phyloP scores from a whole-genome alignment of 1,140 invertebrate species.

The Bombus ignitus region DNA sequence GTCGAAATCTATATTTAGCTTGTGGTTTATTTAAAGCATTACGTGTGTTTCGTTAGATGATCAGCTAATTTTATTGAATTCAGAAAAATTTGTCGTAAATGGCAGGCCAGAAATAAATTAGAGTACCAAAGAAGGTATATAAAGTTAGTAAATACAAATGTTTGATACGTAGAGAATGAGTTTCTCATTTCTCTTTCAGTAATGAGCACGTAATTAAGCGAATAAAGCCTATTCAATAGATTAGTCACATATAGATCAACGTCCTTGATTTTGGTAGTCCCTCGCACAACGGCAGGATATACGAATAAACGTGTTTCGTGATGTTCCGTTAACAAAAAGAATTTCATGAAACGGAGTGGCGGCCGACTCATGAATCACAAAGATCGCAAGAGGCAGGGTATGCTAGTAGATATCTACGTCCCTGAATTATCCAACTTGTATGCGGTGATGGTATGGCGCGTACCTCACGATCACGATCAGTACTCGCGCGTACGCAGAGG shows the following conservation, averaged over 20 bases:
- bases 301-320: neutral
- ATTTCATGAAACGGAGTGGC: neutral
- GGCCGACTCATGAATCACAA: neutral
- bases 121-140: neutral
- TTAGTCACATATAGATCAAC: neutral
- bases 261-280: neutral
- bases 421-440: slow-evolving; percentile 64
- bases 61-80: slow-evolving; percentile 13
- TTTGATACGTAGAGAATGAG: too few species aligned
- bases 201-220: neutral
- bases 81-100: neutral
- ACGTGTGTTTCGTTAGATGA: neutral
- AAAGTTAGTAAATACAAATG: neutral
- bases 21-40: slow-evolving; percentile 35
- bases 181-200: neutral
- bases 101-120: neutral
- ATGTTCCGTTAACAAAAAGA: slow-evolving; percentile 22
- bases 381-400: slow-evolving; percentile 17
- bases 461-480: slow-evolving; percentile 47
- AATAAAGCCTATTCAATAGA: neutral
- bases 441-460: slow-evolving; percentile 58
- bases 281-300: neutral
- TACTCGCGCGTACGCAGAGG: slow-evolving; percentile 72
- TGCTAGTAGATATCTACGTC: slow-evolving; percentile 1
- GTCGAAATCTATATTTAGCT: slow-evolving; percentile 30